A percentile compares a stretch with the other conserved stretches of the same genome.
Evolutionary conservation across 2,113 vertebrate species (phyloP).

Genomic region (Nothoprocta perdicaria): DNA sequence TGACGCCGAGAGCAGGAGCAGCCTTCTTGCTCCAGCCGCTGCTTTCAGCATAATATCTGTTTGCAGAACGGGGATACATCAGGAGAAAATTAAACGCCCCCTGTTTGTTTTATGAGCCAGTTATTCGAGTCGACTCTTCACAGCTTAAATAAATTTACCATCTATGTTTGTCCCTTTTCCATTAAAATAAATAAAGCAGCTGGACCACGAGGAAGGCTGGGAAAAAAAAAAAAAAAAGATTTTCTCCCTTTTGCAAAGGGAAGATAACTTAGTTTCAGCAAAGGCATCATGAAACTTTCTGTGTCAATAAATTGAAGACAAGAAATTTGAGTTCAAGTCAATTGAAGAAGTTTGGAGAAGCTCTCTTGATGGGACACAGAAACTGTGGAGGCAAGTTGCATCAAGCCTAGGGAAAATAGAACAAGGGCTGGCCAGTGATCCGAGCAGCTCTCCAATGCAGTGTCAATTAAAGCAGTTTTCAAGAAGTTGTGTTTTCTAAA

Average conservation of each 20-base stretch:
- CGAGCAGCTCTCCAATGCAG: background rate
- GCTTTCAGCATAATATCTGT: background rate
- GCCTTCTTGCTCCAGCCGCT: accelerated
- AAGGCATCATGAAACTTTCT: background rate
- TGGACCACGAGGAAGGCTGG: background rate
- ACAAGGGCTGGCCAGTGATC: accelerated
- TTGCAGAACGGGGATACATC: slow-evolving; percentile 19
- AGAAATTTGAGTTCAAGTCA: background rate
- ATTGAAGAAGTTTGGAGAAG: background rate
- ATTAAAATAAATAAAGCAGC: background rate
- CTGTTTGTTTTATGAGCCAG: slow-evolving; percentile 3
- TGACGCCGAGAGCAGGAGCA: background rate
- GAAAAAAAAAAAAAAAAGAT: accelerated
- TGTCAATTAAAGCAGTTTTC: background rate
- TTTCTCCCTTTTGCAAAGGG: background rate
- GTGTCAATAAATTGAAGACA: background rate
- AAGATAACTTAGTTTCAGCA: background rate
- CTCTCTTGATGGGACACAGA: background rate
- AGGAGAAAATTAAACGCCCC: background rate
- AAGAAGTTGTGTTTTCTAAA: background rate
- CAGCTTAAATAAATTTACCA: slow-evolving; percentile 12
- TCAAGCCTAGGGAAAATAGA: background rate
- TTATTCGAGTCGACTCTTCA: background rate
- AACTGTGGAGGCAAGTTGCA: background rate
- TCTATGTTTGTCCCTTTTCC: background rate